These are phyloP conservation scores for Belgica antarctica DNA, from an alignment of 2,888 invertebrate species.

Conservation along the genomic window DNA sequence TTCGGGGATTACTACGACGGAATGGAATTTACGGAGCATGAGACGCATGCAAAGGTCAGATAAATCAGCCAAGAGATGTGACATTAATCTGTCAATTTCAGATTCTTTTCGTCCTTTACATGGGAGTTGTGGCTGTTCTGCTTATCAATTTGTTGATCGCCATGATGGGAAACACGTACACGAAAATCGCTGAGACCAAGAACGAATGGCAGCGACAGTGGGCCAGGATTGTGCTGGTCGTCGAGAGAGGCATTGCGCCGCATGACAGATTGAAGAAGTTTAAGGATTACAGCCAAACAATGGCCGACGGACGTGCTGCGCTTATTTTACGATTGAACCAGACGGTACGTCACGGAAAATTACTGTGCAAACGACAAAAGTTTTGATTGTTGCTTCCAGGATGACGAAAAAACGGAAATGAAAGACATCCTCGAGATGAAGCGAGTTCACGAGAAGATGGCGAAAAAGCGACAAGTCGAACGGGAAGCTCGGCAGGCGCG, in stretches of 20 bases:
- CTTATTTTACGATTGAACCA: conserved; percentile 85
- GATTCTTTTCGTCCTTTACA: conserved; percentile 92
- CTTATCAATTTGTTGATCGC: conserved; percentile 98
- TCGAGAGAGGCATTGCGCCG: conserved; percentile 94
- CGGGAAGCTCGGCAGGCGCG: conserved; percentile 50
- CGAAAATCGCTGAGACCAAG: conserved; percentile 93
- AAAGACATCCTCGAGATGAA: conserved; percentile 90
- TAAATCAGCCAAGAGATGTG: conserved; percentile 45
- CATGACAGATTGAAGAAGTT: conserved; percentile 80
- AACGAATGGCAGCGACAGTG: conserved; percentile 98
- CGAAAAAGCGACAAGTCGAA: conserved; percentile 63
- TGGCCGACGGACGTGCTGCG: conserved; percentile 83
- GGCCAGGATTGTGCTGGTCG: conserved; percentile 95
- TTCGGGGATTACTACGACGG: conserved; percentile 93
- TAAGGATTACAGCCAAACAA: conserved; percentile 89
- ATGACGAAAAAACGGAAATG: conserved; percentile 91
- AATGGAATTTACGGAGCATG: conserved; percentile 84
- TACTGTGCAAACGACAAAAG: conserved; percentile 11
- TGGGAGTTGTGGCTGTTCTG: conserved; percentile 93
- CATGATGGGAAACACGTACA: conserved; percentile 99
- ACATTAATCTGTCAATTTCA: conserved; percentile 53
- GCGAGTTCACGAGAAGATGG: conserved; percentile 75
- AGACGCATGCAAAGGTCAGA: conserved; percentile 78
- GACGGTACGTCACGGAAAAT: conserved; percentile 61
- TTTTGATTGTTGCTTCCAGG: conserved; percentile 59